Conservation (phyloP, 1,140 invertebrate species). For the Pachyrhynchus sulphureomaculatus region DNA sequence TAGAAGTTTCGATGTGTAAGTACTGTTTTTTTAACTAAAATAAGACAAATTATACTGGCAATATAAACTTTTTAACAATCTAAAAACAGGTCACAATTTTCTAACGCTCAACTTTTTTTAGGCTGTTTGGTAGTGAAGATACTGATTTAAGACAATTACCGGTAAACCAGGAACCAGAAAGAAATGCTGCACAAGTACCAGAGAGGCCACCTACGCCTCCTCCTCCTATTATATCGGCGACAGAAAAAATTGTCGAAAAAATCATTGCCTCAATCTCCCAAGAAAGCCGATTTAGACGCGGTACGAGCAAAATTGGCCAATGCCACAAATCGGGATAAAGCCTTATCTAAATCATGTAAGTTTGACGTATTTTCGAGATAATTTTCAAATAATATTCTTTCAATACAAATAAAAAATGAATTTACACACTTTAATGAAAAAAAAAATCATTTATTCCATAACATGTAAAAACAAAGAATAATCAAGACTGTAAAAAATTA, state of each 20-base stretch:
- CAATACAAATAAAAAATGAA: too few relatives aligned
- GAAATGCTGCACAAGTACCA: constrained; percentile 43
- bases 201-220: constrained; percentile 48
- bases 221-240: constrained; percentile 59
- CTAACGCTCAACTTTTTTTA: constrained; percentile 48
- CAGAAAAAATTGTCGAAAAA: constrained; percentile 37
- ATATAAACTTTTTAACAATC: too few relatives aligned
- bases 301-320: constrained; percentile 64
- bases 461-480: too few relatives aligned
- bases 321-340: constrained; percentile 61
- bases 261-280: constrained; percentile 50
- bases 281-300: constrained; percentile 56
- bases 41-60: neutral
- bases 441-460: too few relatives aligned
- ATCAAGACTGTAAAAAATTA: too few relatives aligned
- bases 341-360: constrained; percentile 40
- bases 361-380: neutral
- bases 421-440: too few relatives aligned
- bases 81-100: too few relatives aligned
- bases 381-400: too few relatives aligned
- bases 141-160: constrained; percentile 77
- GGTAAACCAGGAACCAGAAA: constrained; percentile 54
- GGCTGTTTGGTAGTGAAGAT: constrained; percentile 88
- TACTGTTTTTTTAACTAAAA: neutral
- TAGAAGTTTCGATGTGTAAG: constrained; percentile 79